These are phyloP conservation scores for Trichoplusia ni DNA, from an alignment of 1,140 invertebrate species.

Conservation along the genomic window DNA sequence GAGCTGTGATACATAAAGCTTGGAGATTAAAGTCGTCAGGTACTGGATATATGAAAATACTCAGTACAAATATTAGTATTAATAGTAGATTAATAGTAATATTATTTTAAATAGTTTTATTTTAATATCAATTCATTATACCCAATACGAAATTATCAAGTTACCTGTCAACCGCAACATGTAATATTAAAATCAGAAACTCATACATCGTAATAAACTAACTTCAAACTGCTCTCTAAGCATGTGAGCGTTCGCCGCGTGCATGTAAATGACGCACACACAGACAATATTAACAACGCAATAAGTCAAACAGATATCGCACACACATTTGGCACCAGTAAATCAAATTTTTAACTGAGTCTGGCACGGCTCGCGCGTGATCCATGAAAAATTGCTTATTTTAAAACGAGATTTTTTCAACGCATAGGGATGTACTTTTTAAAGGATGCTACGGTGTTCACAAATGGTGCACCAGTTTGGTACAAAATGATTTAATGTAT, in stretches of 20 bases:
- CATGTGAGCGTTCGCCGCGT: background rate
- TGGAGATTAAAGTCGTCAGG: no score
- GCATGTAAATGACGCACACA: background rate
- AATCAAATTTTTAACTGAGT: constrained; percentile 69
- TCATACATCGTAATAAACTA: no score
- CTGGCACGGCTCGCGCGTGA: constrained; percentile 55
- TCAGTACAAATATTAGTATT: no score
- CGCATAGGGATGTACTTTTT: constrained; percentile 31
- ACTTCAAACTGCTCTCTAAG: no score
- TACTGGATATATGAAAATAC: no score
- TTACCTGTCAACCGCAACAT: no score
- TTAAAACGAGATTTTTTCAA: constrained; percentile 59
- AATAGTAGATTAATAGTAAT: no score
- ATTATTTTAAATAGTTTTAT: no score
- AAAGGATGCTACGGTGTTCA: constrained; percentile 12
- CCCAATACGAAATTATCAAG: no score
- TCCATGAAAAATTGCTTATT: constrained; percentile 73
- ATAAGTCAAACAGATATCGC: constrained; percentile 68
- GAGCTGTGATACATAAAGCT: no score
- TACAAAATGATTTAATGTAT: background rate
- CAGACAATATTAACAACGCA: constrained; percentile 43
- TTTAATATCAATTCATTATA: no score
- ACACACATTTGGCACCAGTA: constrained; percentile 62
- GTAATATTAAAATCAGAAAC: no score
- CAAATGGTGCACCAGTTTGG: background rate